A percentile compares a stretch with the other conserved stretches of the same genome.
These are phyloP conservation scores for Sternotherus odoratus DNA, from an alignment of 2,797 vertebrate species.

Conservation along the genomic window DNA sequence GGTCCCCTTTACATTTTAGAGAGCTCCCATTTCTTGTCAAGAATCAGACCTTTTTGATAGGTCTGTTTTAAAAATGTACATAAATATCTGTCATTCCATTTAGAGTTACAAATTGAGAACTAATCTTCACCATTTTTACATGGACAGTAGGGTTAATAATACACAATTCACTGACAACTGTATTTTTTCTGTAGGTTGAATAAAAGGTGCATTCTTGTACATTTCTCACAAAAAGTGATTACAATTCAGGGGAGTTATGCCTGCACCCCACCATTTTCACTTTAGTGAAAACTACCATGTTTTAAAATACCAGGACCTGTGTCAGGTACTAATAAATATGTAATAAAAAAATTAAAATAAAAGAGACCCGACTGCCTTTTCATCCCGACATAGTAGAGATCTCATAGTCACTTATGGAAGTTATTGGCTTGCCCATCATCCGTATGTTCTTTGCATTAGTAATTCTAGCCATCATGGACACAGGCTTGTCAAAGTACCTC, in stretches of 20 bases:
- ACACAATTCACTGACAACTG: slow-evolving; percentile 75
- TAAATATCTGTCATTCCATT: slow-evolving; percentile 42
- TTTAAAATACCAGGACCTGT: slow-evolving; percentile 78
- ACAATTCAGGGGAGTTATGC: slow-evolving; percentile 62
- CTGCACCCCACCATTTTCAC: slow-evolving; percentile 69
- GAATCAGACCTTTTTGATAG: slow-evolving; percentile 21
- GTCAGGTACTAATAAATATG: slow-evolving; percentile 80
- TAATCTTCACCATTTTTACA: slow-evolving; percentile 74
- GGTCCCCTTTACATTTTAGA: slow-evolving; percentile 35
- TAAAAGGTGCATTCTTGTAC: slow-evolving; percentile 69
- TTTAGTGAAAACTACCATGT: slow-evolving; percentile 62
- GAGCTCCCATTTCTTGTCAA: neutral
- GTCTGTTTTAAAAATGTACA: slow-evolving; percentile 63
- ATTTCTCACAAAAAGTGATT: slow-evolving; percentile 68
- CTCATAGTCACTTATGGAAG: slow-evolving; percentile 93
- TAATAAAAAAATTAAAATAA: slow-evolving; percentile 70
- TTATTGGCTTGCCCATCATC: slow-evolving; percentile 88
- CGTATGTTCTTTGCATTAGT: slow-evolving; percentile 92
- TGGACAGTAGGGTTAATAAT: slow-evolving; percentile 76
- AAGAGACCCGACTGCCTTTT: slow-evolving; percentile 32
- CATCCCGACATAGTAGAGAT: slow-evolving; percentile 92
- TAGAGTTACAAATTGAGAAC: slow-evolving; percentile 63
- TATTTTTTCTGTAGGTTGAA: slow-evolving; percentile 54
- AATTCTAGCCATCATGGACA: slow-evolving; percentile 90
- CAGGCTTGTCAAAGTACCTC: slow-evolving; percentile 95